A percentile compares a stretch with the other conserved stretches of the same genome.
These are phyloP conservation scores for Neosilurus mollespiculum DNA, from an alignment of 2,797 vertebrate genomes.

Conservation along the genomic window DNA sequence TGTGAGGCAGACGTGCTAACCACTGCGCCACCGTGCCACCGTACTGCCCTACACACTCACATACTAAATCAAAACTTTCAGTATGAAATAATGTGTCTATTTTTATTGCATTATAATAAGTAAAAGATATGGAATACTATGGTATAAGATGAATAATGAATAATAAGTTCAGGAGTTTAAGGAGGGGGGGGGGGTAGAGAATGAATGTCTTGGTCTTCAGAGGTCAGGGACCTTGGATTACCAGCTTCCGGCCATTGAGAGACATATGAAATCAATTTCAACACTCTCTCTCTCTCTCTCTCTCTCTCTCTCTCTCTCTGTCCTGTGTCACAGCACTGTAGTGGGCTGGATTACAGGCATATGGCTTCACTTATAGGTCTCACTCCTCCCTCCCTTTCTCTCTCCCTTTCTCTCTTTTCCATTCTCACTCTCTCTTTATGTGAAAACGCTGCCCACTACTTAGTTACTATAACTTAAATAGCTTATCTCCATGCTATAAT, in stretches of 20 bases:
- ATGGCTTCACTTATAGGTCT: constrained; percentile 77
- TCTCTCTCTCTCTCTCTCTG: constrained; percentile 44
- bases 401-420: constrained; percentile 3
- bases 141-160: background rate
- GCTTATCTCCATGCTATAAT: constrained; percentile 38
- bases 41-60: too few species aligned
- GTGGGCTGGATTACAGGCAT: constrained; percentile 67
- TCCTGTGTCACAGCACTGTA: constrained; percentile 62
- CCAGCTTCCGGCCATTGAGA: constrained; percentile 54
- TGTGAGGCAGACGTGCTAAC: too few species aligned
- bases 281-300: constrained; percentile 58
- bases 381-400: constrained; percentile 50
- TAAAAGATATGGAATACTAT: background rate
- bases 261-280: constrained; percentile 63
- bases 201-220: constrained; percentile 42
- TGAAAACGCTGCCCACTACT: constrained; percentile 54
- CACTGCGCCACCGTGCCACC: too few species aligned
- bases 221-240: constrained; percentile 51
- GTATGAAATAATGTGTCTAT: background rate
- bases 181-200: background rate
- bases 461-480: constrained; percentile 57
- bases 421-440: constrained; percentile 47
- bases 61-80: too few species aligned
- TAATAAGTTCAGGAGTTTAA: background rate
- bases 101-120: background rate